Evolutionary conservation across 35 echinoderm and acorn worm genomes (phyloP).

Genomic region (Strongylocentrotus purpuratus): DNA sequence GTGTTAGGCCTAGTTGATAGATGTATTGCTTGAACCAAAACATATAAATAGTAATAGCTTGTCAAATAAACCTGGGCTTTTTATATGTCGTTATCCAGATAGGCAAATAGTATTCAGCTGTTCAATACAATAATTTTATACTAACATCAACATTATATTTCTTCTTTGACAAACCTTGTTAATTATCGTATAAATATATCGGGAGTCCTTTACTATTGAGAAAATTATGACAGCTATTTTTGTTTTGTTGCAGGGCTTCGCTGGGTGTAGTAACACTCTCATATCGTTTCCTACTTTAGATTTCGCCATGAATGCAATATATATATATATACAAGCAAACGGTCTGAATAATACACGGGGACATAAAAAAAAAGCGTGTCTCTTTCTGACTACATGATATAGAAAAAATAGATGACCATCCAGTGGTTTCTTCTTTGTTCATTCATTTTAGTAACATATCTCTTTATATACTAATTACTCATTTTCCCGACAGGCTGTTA

Average conservation of each 20-base stretch:
- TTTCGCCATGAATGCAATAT: not conserved
- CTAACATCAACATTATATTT: too few species aligned
- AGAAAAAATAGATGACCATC: not conserved
- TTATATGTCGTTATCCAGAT: too few species aligned
- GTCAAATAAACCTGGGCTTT: too few species aligned
- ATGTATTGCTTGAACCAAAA: too few species aligned
- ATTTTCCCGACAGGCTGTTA: not conserved
- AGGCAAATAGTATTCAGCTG: too few species aligned
- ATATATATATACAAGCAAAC: not conserved
- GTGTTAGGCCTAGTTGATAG: too few species aligned
- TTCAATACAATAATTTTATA: too few species aligned
- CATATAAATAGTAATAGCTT: too few species aligned
- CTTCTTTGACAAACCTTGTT: too few species aligned
- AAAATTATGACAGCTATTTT: not conserved
- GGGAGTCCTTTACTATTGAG: not conserved
- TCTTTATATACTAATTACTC: not conserved
- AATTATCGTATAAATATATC: too few species aligned
- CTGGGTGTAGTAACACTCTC: not conserved
- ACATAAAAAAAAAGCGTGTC: not conserved
- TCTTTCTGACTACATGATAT: not conserved
- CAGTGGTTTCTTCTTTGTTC: not conserved
- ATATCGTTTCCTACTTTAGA: not conserved
- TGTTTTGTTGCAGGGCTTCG: slow-evolving; percentile 34
- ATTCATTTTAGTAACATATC: not conserved
- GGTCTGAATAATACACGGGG: not conserved